These are phyloP conservation scores for Rhinella marina DNA, from an alignment of 2,797 vertebrate species.

Conservation along the genomic window DNA sequence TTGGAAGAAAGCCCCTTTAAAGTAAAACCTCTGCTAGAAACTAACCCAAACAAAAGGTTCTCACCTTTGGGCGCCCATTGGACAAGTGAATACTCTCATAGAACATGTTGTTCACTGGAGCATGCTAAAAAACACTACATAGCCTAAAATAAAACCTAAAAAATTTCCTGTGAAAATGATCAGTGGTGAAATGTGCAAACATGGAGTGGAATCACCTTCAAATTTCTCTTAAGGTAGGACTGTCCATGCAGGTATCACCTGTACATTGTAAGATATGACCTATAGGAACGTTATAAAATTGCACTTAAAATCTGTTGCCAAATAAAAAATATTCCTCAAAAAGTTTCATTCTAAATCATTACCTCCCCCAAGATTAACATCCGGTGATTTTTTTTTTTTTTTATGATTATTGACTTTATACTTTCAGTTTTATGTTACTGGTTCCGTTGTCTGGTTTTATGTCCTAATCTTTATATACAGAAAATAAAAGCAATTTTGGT, in stretches of 20 bases:
- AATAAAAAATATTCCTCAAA: constrained; percentile 56
- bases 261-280: constrained; percentile 35
- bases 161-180: background rate
- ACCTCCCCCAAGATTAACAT: background rate
- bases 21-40: background rate
- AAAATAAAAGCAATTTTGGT: constrained; percentile 39
- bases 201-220: no score
- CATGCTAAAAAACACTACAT: background rate
- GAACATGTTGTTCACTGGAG: background rate
- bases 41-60: background rate
- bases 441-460: constrained; percentile 45
- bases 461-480: constrained; percentile 17
- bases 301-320: constrained; percentile 72
- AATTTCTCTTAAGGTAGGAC: background rate
- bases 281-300: constrained; percentile 57
- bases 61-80: background rate
- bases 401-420: background rate
- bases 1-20: no score
- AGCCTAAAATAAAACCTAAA: background rate
- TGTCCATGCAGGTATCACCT: background rate
- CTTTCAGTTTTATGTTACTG: background rate
- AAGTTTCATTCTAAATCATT: constrained; percentile 26
- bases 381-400: constrained; percentile 17
- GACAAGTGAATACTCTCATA: background rate
- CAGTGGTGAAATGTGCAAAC: background rate